Evolutionary conservation across 1,140 invertebrate species (phyloP).

Genomic region (Zaprionus taronus): DNA sequence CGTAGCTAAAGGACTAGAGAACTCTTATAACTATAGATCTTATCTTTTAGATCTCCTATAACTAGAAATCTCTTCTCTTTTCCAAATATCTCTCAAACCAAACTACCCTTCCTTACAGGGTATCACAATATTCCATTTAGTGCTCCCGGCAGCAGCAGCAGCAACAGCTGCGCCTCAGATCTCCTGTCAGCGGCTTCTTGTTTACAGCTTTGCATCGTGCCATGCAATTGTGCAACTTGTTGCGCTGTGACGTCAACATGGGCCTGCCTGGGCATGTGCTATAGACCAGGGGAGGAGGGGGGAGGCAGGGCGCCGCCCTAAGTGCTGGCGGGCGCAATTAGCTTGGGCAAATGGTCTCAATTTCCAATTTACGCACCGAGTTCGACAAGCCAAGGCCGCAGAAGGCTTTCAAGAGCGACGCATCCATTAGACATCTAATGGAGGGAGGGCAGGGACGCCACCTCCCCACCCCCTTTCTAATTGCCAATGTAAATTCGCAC

Average conservation of each 20-base stretch:
- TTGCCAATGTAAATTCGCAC: conserved; percentile 65
- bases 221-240: conserved; percentile 71
- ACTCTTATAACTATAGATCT: too few relatives aligned
- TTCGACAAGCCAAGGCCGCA: conserved; percentile 16
- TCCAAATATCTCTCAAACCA: neutral
- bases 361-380: conserved; percentile 34
- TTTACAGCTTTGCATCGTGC: conserved; percentile 47
- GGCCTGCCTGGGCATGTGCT: neutral
- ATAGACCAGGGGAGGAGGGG: neutral
- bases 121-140: neutral
- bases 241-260: conserved; percentile 62
- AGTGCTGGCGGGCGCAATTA: conserved; percentile 55
- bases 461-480: conserved; percentile 13
- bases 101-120: neutral
- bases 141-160: neutral
- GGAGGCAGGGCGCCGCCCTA: conserved; percentile 4
- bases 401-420: conserved; percentile 64
- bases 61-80: too few relatives aligned
- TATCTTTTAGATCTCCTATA: too few relatives aligned
- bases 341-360: conserved; percentile 59
- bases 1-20: too few relatives aligned
- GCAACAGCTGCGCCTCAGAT: conserved; percentile 24
- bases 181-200: conserved; percentile 49
- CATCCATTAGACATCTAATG: conserved; percentile 32
- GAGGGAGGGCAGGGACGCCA: too few relatives aligned